Base-by-base conservation (phyloP, 2,113 vertebrate species). In the Hyla sarda region DNA sequence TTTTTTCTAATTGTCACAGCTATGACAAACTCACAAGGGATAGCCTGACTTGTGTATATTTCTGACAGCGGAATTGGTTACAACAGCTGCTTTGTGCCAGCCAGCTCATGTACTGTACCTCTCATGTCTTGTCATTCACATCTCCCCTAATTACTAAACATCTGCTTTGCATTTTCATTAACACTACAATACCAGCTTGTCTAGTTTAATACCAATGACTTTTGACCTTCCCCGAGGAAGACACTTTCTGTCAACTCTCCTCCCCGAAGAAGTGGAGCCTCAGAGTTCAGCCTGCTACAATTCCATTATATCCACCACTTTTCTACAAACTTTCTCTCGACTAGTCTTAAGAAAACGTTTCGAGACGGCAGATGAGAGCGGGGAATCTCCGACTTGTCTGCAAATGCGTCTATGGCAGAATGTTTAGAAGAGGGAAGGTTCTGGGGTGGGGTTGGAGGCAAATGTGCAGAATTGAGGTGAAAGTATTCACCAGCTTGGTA, bases 71-170 rank as follows among this genome's bases (percentile, higher is more conserved):
- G 96, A 96, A 94, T 93, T 90, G 90, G 95, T 92, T 92, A 93
- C 94, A 95, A 96, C 97, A 98, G 96, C 97, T 98, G 98, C 96
- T 96, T 92, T 90, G 96, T 94, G 96, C 94, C 95, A 96, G 93
- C 92, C 94, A 95, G 95, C 96, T 94, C 92, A 92, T 96, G 97
- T 96, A 94, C 94, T 88, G 91, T 93, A 93, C 96, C 95, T 96
- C 96, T 96, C 96, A 91, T 93, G 95, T 96, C 97, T 98, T 98
- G 98, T 99, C 98, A 98, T 94, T 98, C 97, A 97, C 96, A 95
- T 97, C 96, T 98, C 93, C 96, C 95, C 97, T 99, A 99, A 99
- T 99, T 98, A 99, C 97, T 93, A 95, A 99, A 98, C 98, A 99
- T 98, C 98, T 99, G 98, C 96, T 98, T 95, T 96, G 95, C 93